Evolutionary conservation across 92 coral and sea anemone genomes (phyloP).

Genomic region (Phenganax stokvisi): DNA sequence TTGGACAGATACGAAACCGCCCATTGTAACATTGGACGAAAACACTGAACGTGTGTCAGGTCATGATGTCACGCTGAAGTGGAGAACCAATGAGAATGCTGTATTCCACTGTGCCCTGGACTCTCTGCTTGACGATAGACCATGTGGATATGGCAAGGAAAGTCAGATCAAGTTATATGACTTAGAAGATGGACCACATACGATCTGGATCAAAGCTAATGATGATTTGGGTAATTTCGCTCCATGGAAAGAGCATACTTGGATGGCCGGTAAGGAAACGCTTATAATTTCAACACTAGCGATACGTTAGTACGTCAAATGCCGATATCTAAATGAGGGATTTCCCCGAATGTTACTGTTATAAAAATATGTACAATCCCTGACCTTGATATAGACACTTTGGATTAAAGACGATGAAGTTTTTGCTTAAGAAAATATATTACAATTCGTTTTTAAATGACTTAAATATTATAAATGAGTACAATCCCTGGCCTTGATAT

Average conservation of each 20-base stretch:
- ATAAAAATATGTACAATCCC: no score
- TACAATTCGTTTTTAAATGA: no score
- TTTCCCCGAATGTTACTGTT: no score
- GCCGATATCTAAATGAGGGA: no score
- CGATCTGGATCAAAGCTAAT: conserved; percentile 63
- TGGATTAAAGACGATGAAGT: no score
- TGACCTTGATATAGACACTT: no score
- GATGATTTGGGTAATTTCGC: conserved; percentile 77
- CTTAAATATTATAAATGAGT: no score
- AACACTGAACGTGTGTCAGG: conserved; percentile 52
- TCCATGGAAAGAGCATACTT: conserved; percentile 62
- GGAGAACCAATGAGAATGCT: conserved; percentile 61
- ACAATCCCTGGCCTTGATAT: no score
- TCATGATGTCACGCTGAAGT: conserved; percentile 46
- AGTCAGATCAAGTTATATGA: conserved; percentile 53
- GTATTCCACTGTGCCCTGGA: conserved; percentile 62
- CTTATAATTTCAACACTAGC: background rate
- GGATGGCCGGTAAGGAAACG: conserved; percentile 67
- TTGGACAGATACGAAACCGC: conserved; percentile 55
- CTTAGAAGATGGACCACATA: conserved; percentile 61
- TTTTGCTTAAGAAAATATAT: no score
- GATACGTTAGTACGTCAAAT: no score
- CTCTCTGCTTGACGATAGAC: conserved; percentile 44
- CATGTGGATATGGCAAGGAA: conserved; percentile 43
- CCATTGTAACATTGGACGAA: conserved; percentile 51